A percentile compares a stretch with the other conserved stretches of the same genome.
These are phyloP conservation scores for Orussus abietinus DNA, from an alignment of 1,140 invertebrate genomes.

Conservation along the genomic window DNA sequence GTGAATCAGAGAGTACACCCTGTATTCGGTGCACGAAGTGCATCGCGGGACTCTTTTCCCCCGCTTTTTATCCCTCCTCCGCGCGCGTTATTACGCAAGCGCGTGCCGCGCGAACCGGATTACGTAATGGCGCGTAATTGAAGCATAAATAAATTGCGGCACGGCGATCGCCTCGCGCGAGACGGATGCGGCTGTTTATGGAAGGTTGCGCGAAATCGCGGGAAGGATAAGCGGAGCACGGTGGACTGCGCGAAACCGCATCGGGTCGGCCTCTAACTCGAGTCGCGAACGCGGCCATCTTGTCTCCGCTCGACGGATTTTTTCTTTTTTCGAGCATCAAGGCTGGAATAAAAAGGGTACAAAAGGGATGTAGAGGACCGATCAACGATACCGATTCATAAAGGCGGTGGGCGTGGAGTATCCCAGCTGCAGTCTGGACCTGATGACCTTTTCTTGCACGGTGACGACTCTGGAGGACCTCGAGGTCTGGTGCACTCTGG, in stretches of 20 bases:
- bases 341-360: conserved; percentile 2
- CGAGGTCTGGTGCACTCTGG: conserved; percentile 44
- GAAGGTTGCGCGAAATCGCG: no score
- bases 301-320: no score
- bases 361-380: conserved; percentile 12
- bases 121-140: neutral
- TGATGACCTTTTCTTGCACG: conserved; percentile 50
- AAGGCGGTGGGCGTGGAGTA: conserved; percentile 51
- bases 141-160: neutral
- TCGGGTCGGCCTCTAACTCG: no score
- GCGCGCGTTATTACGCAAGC: neutral
- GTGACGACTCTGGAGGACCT: conserved; percentile 43
- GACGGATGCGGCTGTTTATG: neutral
- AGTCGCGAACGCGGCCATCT: no score
- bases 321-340: no score
- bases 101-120: neutral
- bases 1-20: no score
- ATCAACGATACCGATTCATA: conserved; percentile 46
- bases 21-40: no score
- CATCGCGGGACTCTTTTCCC: no score
- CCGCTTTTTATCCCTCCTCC: no score
- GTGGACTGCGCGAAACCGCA: no score
- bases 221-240: no score
- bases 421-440: conserved; percentile 48
- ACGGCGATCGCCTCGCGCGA: neutral